Evolutionary conservation across 2,888 invertebrate genomes (phyloP), one percentile per base, ranked within the genome.

Genomic region (Dasypolia templi): DNA sequence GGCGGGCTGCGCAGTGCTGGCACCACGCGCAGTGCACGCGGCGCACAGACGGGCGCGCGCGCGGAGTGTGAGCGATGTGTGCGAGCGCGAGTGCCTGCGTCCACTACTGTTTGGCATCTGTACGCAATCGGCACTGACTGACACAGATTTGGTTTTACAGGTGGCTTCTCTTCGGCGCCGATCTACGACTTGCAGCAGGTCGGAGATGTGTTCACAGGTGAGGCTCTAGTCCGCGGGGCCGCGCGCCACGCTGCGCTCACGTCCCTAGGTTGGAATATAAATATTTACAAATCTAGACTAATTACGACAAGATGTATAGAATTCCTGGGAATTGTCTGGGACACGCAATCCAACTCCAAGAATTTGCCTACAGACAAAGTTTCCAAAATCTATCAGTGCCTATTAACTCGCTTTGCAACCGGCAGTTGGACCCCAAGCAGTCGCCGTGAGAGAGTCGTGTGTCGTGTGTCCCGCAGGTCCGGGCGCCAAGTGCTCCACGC

Each of bases 141-240:
- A 89, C 79, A 73, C 14, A 53, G 14, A 9, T 14, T 67, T 71
- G 75, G 85, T 85, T 65, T 89, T 85, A 72, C 90, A 89, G 96
- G 96, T 86, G 94, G 93, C 82, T 97, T 97, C 95, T 96, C 97
- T 91, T 96, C 97, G 89, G 97, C 97, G 91, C 98, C 98, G 89
- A 97, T 98, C 93, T 98, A 98, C 96, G 98, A 98, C 96, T 96
- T 98, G 92, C 97, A 97, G 92, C 99, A 99, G 96, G 97, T 97
- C 86, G 99, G 99, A 85, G 98, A 98, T 93, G 98, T 99, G 86
- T 97, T 98, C 94, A 97, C 98, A 91, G 98, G 98, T 98, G 94
- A 94, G 92, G 59, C 29, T 17, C 56, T 29, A 12, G 42, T 7
- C 67, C 35, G 35, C 4, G n/a, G 29, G 19, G 35, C 1, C 11